Percentiles rank a stretch among this genome's conserved stretches.
phyloP scores from a whole-genome alignment of 2,888 invertebrate species.

The Thera britannica region DNA sequence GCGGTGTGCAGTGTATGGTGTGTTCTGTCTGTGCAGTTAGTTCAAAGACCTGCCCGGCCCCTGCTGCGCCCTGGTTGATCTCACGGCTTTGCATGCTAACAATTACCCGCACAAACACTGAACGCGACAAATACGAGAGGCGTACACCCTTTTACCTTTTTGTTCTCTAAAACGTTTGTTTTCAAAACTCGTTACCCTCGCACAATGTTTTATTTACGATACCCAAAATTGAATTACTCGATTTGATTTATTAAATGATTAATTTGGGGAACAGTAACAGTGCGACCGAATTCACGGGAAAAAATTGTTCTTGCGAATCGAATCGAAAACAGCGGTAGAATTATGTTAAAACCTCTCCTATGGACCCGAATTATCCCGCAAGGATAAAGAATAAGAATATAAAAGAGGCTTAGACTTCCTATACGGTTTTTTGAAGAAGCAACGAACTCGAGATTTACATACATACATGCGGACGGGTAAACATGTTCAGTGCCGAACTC shows the following conservation, averaged over 20 bases:
- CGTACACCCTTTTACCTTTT: slow-evolving; percentile 69
- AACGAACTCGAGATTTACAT: slow-evolving; percentile 78
- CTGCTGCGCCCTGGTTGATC: slow-evolving; percentile 61
- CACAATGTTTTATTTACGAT: slow-evolving; percentile 74
- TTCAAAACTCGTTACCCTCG: slow-evolving; percentile 76
- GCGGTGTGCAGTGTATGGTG: slow-evolving; percentile 12
- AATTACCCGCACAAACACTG: slow-evolving; percentile 73
- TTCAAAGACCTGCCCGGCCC: slow-evolving; percentile 61
- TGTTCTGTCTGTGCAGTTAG: slow-evolving; percentile 40
- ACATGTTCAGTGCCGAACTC: slow-evolving; percentile 72
- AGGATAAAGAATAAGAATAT: slow-evolving; percentile 82
- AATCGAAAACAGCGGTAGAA: slow-evolving; percentile 74
- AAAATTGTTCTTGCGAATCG: slow-evolving; percentile 60
- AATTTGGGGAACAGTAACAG: slow-evolving; percentile 57
- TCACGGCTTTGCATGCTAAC: slow-evolving; percentile 77
- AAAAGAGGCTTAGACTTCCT: slow-evolving; percentile 81
- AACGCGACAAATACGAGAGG: slow-evolving; percentile 70
- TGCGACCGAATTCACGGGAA: slow-evolving; percentile 66
- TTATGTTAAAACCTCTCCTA: slow-evolving; percentile 83
- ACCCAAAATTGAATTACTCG: slow-evolving; percentile 67
- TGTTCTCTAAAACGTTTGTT: slow-evolving; percentile 76
- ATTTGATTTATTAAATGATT: slow-evolving; percentile 77
- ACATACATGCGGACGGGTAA: slow-evolving; percentile 75
- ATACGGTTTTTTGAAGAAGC: slow-evolving; percentile 76
- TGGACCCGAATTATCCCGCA: slow-evolving; percentile 80